A percentile compares a stretch with the other conserved stretches of the same genome.
Evolutionary conservation across 2,113 vertebrate genomes (phyloP).

Genomic region (Scomber colias): DNA sequence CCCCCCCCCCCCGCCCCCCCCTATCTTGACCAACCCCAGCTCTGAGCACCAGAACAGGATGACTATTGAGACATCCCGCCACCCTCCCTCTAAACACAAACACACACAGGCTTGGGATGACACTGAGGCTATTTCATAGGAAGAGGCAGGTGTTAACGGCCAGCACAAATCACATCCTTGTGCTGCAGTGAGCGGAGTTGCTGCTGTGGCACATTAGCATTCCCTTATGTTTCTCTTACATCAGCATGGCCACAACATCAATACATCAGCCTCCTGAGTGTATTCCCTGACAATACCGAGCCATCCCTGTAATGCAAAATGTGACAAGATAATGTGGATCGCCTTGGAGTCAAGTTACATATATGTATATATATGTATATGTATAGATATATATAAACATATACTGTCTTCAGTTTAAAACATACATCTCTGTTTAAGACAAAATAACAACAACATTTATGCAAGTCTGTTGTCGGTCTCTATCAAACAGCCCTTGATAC

Average conservation of each 20-base stretch:
- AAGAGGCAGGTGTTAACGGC: slow-evolving; percentile 74
- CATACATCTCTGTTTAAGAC: not conserved
- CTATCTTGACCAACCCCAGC: not conserved
- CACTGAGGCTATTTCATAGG: slow-evolving; percentile 74
- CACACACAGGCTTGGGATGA: slow-evolving; percentile 38
- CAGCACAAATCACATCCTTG: slow-evolving; percentile 79
- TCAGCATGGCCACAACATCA: slow-evolving; percentile 44
- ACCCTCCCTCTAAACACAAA: not conserved
- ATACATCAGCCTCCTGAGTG: slow-evolving; percentile 37
- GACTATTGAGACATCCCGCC: slow-evolving; percentile 49
- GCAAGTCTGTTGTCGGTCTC: not conserved
- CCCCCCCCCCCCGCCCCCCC: not conserved
- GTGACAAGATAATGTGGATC: not conserved
- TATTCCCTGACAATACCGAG: not conserved
- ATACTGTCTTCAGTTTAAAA: not conserved
- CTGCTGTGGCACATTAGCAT: slow-evolving; percentile 78
- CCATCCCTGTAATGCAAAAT: slow-evolving; percentile 4
- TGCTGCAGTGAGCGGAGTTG: slow-evolving; percentile 65
- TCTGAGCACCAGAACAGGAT: slow-evolving; percentile 55
- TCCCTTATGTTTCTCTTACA: slow-evolving; percentile 62
- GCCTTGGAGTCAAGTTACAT: not conserved
- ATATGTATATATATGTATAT: not conserved
- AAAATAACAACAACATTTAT: slow-evolving; percentile 1
- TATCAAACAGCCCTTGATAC: slow-evolving; percentile 20
- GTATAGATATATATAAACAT: not conserved